Percentiles rank a stretch among this genome's conserved stretches.
Conservation (phyloP, 1,140 invertebrate genomes). For the Lordiphosa clarofinis region DNA sequence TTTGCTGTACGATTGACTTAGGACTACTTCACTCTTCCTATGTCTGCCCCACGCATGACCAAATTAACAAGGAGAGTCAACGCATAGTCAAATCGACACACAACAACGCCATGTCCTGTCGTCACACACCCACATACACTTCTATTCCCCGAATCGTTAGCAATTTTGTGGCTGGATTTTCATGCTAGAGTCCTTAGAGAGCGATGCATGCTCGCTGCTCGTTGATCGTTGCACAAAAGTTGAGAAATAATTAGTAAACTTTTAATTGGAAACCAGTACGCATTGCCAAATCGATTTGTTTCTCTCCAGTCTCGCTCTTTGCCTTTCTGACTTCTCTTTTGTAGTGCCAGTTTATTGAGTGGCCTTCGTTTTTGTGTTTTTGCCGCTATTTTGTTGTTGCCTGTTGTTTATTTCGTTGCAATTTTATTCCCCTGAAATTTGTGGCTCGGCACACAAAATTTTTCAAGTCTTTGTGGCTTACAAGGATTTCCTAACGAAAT, state of each 20-base stretch:
- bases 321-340: conserved; percentile 1
- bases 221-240: conserved; percentile 74
- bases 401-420: conserved; percentile 66
- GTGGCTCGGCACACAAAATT: conserved; percentile 63
- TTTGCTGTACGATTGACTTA: conserved; percentile 39
- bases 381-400: conserved; percentile 57
- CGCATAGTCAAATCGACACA: conserved; percentile 39
- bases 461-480: conserved; percentile 76
- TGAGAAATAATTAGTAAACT: conserved; percentile 78
- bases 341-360: conserved; percentile 36
- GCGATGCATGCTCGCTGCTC: conserved; percentile 69
- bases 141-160: conserved; percentile 52
- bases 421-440: conserved; percentile 74
- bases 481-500: conserved; percentile 71
- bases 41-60: conserved; percentile 44
- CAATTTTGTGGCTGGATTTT: conserved; percentile 65
- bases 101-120: conserved; percentile 17
- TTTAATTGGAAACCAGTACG: conserved; percentile 77
- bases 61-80: conserved; percentile 60
- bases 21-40: conserved; percentile 30
- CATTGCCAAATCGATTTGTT: conserved; percentile 66
- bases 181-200: conserved; percentile 28
- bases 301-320: conserved; percentile 5
- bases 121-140: conserved; percentile 22
- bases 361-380: conserved; percentile 63